These are phyloP conservation scores for Phengaris arion DNA, from an alignment of 2,888 invertebrate species.

Conservation along the genomic window DNA sequence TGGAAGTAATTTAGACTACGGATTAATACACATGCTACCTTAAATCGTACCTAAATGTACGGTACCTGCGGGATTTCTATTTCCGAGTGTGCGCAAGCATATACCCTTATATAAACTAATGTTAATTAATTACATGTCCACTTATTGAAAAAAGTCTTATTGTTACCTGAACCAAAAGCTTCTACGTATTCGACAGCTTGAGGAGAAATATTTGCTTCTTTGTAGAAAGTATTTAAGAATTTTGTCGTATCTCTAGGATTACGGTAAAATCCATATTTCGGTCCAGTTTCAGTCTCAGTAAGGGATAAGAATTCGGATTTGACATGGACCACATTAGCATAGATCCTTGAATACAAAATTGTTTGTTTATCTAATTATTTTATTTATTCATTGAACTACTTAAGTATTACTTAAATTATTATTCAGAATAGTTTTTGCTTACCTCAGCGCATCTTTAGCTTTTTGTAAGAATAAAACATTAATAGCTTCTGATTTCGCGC, in stretches of 20 bases:
- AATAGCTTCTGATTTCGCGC: slow-evolving; percentile 11
- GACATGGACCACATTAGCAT: slow-evolving; percentile 83
- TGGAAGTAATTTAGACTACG: too few relatives aligned
- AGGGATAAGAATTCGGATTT: slow-evolving; percentile 81
- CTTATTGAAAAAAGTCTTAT: too few relatives aligned
- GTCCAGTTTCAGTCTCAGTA: slow-evolving; percentile 65
- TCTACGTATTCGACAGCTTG: slow-evolving; percentile 87
- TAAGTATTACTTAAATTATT: neutral
- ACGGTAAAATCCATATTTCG: slow-evolving; percentile 76
- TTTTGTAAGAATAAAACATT: slow-evolving; percentile 17
- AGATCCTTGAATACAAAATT: slow-evolving; percentile 54
- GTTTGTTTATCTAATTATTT: neutral
- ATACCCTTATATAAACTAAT: too few relatives aligned
- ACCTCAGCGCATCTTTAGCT: slow-evolving; percentile 24
- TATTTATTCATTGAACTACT: neutral
- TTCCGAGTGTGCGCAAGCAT: too few relatives aligned
- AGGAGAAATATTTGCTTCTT: slow-evolving; percentile 83
- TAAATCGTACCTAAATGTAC: too few relatives aligned
- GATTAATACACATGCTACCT: too few relatives aligned
- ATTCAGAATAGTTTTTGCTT: neutral
- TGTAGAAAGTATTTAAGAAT: slow-evolving; percentile 78
- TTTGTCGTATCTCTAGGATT: slow-evolving; percentile 67
- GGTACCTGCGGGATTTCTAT: too few relatives aligned
- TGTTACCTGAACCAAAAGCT: slow-evolving; percentile 87
- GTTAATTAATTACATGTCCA: too few relatives aligned